Evolutionary conservation across 2,888 invertebrate species (phyloP).

Genomic region (Xanthorhoe spadicearia): DNA sequence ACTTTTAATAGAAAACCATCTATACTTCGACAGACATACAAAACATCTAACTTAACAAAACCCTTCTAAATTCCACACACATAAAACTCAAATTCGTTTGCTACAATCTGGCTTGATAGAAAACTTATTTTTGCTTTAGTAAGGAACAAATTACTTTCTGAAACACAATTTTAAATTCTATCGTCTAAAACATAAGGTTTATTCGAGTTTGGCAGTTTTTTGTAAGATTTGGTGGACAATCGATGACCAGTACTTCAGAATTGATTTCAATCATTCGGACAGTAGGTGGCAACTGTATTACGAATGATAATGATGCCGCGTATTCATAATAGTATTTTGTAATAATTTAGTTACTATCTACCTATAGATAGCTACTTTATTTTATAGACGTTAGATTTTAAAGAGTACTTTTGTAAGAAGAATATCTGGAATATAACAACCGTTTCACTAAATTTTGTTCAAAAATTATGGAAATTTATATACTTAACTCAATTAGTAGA

Average conservation of each 20-base stretch:
- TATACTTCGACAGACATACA: constrained; percentile 53
- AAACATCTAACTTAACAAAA: not conserved
- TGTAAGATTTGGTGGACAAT: constrained; percentile 55
- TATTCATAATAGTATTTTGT: constrained; percentile 14
- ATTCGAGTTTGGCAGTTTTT: constrained; percentile 26
- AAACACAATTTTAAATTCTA: constrained; percentile 33
- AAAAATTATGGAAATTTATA: too few relatives aligned
- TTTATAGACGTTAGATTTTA: not conserved
- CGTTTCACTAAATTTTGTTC: too few relatives aligned
- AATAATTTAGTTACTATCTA: not conserved
- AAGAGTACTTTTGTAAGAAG: not conserved
- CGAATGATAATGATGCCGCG: constrained; percentile 47
- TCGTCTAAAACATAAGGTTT: accelerated
- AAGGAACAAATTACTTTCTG: not conserved
- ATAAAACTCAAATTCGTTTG: constrained; percentile 3
- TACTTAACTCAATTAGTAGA: too few relatives aligned
- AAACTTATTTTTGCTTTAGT: not conserved
- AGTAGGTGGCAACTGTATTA: constrained; percentile 79
- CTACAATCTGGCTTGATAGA: not conserved
- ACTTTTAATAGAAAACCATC: constrained; percentile 69
- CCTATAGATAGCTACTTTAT: not conserved
- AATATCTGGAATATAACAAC: too few relatives aligned
- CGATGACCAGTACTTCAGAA: constrained; percentile 70
- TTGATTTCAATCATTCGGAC: constrained; percentile 79
- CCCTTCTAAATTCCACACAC: constrained; percentile 14